These are phyloP conservation scores for Graphium colonna DNA, from an alignment of 2,888 invertebrate species.

Conservation along the genomic window DNA sequence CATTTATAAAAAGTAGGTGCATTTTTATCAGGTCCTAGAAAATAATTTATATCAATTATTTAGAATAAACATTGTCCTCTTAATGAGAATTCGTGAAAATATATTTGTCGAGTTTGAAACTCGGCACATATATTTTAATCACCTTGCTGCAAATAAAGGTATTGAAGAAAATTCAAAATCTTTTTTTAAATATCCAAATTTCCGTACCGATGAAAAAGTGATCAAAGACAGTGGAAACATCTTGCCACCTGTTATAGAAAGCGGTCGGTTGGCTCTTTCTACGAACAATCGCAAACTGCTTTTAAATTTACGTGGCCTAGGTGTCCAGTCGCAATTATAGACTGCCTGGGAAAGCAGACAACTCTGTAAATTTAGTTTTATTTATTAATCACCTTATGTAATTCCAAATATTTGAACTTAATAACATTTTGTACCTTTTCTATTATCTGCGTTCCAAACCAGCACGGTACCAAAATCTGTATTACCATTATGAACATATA, in stretches of 20 bases:
- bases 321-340: slow-evolving; percentile 56
- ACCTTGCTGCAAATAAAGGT: no score
- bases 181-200: no score
- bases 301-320: slow-evolving; percentile 47
- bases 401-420: not conserved
- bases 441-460: slow-evolving; percentile 53
- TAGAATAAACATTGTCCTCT: no score
- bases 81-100: no score
- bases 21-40: no score
- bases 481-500: slow-evolving; percentile 50
- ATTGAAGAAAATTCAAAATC: no score
- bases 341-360: slow-evolving; percentile 43
- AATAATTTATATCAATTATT: no score
- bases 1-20: not conserved
- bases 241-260: slow-evolving; percentile 53
- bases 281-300: slow-evolving; percentile 53
- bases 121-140: no score
- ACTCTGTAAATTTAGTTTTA: slow-evolving; percentile 43
- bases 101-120: no score
- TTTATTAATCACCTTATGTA: not conserved
- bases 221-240: slow-evolving; percentile 56
- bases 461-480: slow-evolving; percentile 56
- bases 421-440: slow-evolving; percentile 41
- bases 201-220: slow-evolving; percentile 52
- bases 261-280: slow-evolving; percentile 48